phyloP scores from a whole-genome alignment of 2,888 invertebrate genomes.

The Cerastis rubricosa region DNA sequence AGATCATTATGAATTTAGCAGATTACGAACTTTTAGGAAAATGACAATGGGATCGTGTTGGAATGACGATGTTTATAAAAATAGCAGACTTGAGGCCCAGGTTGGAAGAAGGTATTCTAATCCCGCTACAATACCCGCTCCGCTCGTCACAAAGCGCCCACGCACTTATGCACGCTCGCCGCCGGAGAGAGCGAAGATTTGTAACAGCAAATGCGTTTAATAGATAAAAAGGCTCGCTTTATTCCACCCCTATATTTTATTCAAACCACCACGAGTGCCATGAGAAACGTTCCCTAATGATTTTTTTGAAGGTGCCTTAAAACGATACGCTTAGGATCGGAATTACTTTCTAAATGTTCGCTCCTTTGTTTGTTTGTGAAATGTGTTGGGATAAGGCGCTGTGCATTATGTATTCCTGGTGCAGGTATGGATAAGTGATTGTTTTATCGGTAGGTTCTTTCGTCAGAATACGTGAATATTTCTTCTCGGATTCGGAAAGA shows the following conservation, averaged over 20 bases:
- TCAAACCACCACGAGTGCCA: conserved; percentile 81
- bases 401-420: conserved; percentile 40
- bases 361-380: conserved; percentile 50
- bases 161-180: conserved; percentile 71
- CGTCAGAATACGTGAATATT: conserved; percentile 1
- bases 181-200: conserved; percentile 79
- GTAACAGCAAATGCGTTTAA: conserved; percentile 87
- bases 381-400: conserved; percentile 30
- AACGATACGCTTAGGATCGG: conserved; percentile 68
- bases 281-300: conserved; percentile 82
- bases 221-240: conserved; percentile 87
- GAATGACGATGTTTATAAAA: no score
- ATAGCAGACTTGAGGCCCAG: no score
- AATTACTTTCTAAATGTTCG: conserved; percentile 56
- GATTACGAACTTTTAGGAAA: no score
- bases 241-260: conserved; percentile 86
- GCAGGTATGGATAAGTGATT: conserved; percentile 32
- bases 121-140: conserved; percentile 46
- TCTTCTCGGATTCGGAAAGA: not conserved
- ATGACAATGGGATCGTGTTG: no score
- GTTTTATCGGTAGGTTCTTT: conserved; percentile 5
- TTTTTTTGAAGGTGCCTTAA: conserved; percentile 77
- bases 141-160: conserved; percentile 42
- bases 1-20: no score
- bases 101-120: not conserved